Evolutionary conservation across 2,797 vertebrate genomes (phyloP).

Genomic region (Oreochromis mossambicus): DNA sequence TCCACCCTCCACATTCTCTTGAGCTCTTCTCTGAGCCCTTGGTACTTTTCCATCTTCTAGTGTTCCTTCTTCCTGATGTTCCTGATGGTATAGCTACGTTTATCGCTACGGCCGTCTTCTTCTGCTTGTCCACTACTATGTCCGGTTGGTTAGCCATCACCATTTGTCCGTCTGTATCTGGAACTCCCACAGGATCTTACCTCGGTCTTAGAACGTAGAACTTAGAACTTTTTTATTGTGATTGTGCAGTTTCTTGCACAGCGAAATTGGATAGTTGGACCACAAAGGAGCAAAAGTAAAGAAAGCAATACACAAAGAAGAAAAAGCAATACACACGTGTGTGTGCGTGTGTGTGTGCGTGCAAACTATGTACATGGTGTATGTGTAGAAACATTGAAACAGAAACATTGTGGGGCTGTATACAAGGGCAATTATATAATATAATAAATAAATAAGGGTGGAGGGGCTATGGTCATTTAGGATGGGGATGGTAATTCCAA

Average conservation of each 20-base stretch:
- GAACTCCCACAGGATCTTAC: neutral
- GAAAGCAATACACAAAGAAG: neutral
- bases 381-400: neutral
- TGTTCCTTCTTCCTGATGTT: neutral
- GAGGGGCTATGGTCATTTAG: neutral
- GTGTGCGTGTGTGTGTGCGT: neutral
- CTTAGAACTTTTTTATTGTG: neutral
- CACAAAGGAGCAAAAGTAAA: neutral
- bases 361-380: neutral
- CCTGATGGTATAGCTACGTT: neutral
- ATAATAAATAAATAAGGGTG: too few species aligned
- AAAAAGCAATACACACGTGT: neutral
- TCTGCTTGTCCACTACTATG: neutral
- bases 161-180: neutral
- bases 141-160: neutral
- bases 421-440: neutral
- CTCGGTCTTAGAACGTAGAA: neutral
- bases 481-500: too few species aligned
- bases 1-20: neutral
- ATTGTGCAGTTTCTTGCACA: neutral
- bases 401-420: neutral
- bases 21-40: neutral
- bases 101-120: neutral
- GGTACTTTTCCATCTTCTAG: neutral
- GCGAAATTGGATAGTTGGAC: neutral